Conservation (phyloP, 2,888 invertebrate genomes). For the Tipula confusa region DNA sequence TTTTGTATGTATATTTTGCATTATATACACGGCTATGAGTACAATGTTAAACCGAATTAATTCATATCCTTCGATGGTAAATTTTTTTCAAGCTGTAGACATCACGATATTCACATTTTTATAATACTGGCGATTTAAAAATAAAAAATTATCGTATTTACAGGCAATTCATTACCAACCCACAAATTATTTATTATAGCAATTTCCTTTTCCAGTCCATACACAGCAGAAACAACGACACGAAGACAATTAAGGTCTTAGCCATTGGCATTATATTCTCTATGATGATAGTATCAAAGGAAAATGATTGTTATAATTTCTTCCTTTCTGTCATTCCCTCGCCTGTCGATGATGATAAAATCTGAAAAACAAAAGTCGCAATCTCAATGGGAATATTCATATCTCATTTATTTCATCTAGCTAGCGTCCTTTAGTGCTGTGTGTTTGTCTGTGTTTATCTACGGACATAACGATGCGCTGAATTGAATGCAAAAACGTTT, state of each 20-base stretch:
- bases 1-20: background rate
- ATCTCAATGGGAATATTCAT: background rate
- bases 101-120: background rate
- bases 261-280: background rate
- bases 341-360: background rate
- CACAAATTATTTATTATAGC: background rate
- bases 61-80: too few relatives aligned
- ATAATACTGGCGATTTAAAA: background rate
- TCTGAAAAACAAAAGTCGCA: background rate
- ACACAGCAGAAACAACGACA: background rate
- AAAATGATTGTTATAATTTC: background rate
- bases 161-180: background rate
- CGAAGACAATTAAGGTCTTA: background rate
- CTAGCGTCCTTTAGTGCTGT: background rate
- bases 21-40: background rate
- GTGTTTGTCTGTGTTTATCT: background rate
- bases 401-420: background rate
- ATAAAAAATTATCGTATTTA: background rate
- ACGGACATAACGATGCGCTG: background rate
- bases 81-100: background rate
- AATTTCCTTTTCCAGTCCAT: background rate
- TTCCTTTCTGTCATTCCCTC: background rate
- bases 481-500: background rate
- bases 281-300: background rate
- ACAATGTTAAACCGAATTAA: too few relatives aligned